A percentile compares a stretch with the other conserved stretches of the same genome.
These are phyloP conservation scores for Gastracanthus pulcherrimus DNA, from an alignment of 2,888 invertebrate genomes.

Conservation along the genomic window DNA sequence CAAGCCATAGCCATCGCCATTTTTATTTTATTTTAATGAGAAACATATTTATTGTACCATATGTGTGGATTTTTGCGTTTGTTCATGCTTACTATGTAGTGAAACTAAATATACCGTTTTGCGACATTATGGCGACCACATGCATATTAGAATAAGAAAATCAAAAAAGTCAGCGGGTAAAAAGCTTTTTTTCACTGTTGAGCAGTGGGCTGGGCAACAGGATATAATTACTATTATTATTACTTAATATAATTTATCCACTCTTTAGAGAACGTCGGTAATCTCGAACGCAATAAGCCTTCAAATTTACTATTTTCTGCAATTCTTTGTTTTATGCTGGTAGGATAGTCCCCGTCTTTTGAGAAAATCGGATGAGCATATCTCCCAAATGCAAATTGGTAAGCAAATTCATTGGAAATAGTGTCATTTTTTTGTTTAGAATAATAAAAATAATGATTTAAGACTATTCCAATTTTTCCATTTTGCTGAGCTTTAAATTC, in stretches of 20 bases:
- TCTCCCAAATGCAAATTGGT: constrained; percentile 77
- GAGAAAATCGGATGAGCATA: constrained; percentile 78
- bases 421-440: constrained; percentile 54
- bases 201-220: too few species aligned
- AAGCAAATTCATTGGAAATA: constrained; percentile 57
- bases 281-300: constrained; percentile 75
- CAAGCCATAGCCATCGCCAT: too few species aligned
- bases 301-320: constrained; percentile 75
- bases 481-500: constrained; percentile 80
- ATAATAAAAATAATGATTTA: constrained; percentile 37
- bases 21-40: too few species aligned
- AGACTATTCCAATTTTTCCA: constrained; percentile 76
- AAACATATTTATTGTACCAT: too few species aligned
- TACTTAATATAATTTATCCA: constrained; percentile 78
- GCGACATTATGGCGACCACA: too few species aligned
- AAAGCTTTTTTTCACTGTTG: too few species aligned
- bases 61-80: too few species aligned
- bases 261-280: constrained; percentile 78
- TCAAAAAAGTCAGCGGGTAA: too few species aligned
- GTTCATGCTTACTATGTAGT: too few species aligned
- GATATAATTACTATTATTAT: too few species aligned
- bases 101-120: too few species aligned
- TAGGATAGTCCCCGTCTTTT: constrained; percentile 78
- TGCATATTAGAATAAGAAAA: too few species aligned
- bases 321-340: constrained; percentile 77